phyloP scores from a whole-genome alignment of 2,113 vertebrate genomes.

The Bubo bubo region DNA sequence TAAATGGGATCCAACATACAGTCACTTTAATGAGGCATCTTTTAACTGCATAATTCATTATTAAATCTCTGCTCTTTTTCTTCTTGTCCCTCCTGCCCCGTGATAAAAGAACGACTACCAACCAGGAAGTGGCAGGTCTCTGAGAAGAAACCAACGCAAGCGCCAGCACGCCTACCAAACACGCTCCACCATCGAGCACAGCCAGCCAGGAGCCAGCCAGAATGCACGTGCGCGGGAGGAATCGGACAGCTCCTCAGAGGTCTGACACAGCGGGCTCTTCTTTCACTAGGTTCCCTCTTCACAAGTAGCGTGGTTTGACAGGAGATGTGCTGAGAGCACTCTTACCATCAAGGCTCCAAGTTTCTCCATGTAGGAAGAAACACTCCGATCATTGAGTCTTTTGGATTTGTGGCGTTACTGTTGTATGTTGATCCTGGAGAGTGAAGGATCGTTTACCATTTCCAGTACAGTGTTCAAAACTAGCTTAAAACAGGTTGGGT shows the following conservation, averaged over 20 bases:
- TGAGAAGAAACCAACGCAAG: slow-evolving; percentile 85
- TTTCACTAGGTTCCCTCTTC: neutral
- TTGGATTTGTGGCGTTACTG: neutral
- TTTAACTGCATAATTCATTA: neutral
- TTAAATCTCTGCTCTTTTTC: neutral
- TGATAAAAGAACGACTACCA: slow-evolving; percentile 78
- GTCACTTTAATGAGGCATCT: neutral
- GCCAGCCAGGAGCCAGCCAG: slow-evolving; percentile 67
- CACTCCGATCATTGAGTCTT: neutral
- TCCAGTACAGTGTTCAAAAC: neutral
- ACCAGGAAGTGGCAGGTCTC: slow-evolving; percentile 75
- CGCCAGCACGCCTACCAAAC: slow-evolving; percentile 93
- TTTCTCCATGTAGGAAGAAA: neutral
- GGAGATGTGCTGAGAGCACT: neutral
- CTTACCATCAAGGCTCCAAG: neutral
- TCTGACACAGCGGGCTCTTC: slow-evolving; percentile 32
- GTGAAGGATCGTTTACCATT: neutral
- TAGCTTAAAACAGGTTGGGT: neutral
- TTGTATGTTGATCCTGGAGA: neutral
- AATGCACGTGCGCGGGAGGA: slow-evolving; percentile 74
- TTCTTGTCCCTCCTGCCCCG: neutral
- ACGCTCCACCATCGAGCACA: slow-evolving; percentile 88
- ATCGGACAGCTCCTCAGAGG: slow-evolving; percentile 87
- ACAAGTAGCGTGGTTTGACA: neutral
- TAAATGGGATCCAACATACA: neutral